These are phyloP conservation scores for Tetraneura akinire DNA, from an alignment of 1,140 invertebrate species.

Conservation along the genomic window DNA sequence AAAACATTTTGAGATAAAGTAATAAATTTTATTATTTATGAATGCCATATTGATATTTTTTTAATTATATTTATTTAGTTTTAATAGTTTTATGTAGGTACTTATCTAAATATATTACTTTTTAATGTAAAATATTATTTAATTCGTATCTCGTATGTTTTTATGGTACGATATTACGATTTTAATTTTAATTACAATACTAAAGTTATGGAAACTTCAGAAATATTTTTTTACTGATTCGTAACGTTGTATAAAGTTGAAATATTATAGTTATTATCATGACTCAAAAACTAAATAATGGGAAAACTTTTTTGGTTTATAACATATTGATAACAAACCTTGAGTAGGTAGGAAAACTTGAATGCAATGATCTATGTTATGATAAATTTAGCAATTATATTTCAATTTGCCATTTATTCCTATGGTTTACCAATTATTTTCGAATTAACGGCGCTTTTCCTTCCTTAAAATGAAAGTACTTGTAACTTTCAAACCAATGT, in stretches of 20 bases:
- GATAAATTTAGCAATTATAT: constrained; percentile 44
- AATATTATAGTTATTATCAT: neutral
- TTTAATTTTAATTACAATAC: too few relatives aligned
- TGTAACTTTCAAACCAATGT: constrained; percentile 20
- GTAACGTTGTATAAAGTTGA: too few relatives aligned
- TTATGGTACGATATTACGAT: too few relatives aligned
- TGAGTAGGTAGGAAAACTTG: neutral
- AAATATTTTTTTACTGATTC: neutral
- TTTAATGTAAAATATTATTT: too few relatives aligned
- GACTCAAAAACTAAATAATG: neutral
- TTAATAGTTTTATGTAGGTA: too few relatives aligned
- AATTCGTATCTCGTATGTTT: too few relatives aligned
- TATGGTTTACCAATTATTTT: constrained; percentile 11
- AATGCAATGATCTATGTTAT: constrained; percentile 10
- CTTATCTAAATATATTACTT: too few relatives aligned
- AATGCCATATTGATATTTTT: too few relatives aligned
- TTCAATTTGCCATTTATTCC: constrained; percentile 23
- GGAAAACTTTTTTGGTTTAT: constrained; percentile 16
- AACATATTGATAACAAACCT: constrained; percentile 16
- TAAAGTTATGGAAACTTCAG: neutral
- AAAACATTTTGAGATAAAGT: too few relatives aligned
- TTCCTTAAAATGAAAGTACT: constrained; percentile 8
- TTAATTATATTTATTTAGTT: too few relatives aligned
- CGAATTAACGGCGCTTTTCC: constrained; percentile 17
- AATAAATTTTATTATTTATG: too few relatives aligned